Conservation (phyloP, 2,113 vertebrate genomes). For the Pristiophorus japonicus region DNA sequence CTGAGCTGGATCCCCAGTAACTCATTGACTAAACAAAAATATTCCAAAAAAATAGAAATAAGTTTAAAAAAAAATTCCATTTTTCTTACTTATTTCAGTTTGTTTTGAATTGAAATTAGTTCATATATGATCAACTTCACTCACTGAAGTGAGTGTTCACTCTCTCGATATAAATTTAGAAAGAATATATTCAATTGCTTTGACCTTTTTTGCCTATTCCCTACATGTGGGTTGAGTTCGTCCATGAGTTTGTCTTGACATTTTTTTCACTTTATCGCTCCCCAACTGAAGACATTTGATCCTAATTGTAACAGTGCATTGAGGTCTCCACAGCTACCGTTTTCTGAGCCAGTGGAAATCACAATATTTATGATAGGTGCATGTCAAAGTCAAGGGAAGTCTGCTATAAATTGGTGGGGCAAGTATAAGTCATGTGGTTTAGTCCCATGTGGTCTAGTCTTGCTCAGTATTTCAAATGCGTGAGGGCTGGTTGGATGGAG, state of each 20-base stretch:
- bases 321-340: not conserved
- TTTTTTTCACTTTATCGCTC: not conserved
- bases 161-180: not conserved
- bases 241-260: not conserved
- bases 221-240: not conserved
- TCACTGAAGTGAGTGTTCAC: not conserved
- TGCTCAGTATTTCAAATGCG: not conserved
- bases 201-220: not conserved
- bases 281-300: not conserved
- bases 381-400: not conserved
- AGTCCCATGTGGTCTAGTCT: not conserved
- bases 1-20: not conserved
- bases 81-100: not conserved
- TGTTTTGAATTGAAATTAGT: not conserved
- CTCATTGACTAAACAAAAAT: not conserved
- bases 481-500: no score
- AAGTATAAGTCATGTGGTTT: not conserved
- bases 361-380: slow-evolving; percentile 23
- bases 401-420: not conserved
- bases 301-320: not conserved
- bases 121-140: not conserved
- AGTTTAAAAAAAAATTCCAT: not conserved
- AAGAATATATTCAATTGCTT: not conserved
- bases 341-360: not conserved
- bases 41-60: not conserved